Base-by-base conservation (phyloP, 2,888 invertebrate genomes). In the Cryptus viduatorius region DNA sequence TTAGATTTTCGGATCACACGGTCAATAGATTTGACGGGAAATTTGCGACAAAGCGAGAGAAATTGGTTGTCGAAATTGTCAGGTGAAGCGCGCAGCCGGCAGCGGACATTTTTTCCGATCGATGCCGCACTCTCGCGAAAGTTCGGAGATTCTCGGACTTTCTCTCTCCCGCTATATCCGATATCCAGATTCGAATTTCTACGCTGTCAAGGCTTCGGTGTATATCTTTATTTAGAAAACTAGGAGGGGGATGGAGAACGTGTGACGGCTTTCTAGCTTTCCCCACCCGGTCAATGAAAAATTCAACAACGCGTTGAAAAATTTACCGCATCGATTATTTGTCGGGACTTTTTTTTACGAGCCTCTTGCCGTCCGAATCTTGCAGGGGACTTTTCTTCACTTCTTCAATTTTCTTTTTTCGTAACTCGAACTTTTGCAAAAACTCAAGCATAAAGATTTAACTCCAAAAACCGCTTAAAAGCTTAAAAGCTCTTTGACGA, bases 51-150 rank as follows among this genome's bases (percentile, higher is more conserved):
- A 29, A 14, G 1, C 19, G 29, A 4, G 29, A 29, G 29, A 29
- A 12, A 61, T 61, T 61, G 29, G 1, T 31, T 29, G n/a, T 61
- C 61, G n/a, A 61, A 61, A 61, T 29, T 14, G 29, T 29, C 14
- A 75, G 64, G 42, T 48, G 61, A 8, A 31, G 12, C 5, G 31
- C 37, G 48, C 48, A 19, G 16, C 19, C 29, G 16, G n/a, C 73
- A 59, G 24, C 64, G 64, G 37, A 48, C 73, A 48, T 75, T 16
- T 75, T 75, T 46, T 46, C 61, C 61, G 73, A 75, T 75, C 73
- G 73, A 75, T 75, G 31, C 16, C 29, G 29, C 61, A 31, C 10
- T 29, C 4, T 75, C 73, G 73, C 2, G 44, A 46, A 64, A 48
- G 31, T 48, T 48, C 73, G 73, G 48, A 29, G 8, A 5, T 16